These are phyloP conservation scores for Gymnosoma rotundatum DNA, from an alignment of 2,888 invertebrate species.

Conservation along the genomic window DNA sequence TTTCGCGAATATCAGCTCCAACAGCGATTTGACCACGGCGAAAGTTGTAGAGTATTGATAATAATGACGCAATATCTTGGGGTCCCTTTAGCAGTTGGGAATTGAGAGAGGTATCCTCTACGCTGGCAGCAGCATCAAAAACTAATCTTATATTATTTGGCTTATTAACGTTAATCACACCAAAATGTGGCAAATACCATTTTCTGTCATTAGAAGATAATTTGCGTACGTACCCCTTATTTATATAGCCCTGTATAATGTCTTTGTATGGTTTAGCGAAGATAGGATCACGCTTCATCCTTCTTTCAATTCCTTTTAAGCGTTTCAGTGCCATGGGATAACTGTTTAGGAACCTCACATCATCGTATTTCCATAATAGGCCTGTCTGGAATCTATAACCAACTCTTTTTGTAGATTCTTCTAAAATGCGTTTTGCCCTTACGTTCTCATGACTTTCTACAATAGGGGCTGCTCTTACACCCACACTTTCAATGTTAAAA, in stretches of 20 bases:
- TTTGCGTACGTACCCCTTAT: background rate
- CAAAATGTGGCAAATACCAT: conserved; percentile 9
- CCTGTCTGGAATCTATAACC: too few relatives aligned
- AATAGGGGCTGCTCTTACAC: too few relatives aligned
- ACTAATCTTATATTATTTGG: background rate
- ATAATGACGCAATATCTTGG: background rate
- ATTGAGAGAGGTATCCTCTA: background rate
- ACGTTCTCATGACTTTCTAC: too few relatives aligned
- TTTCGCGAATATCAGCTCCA: too few relatives aligned
- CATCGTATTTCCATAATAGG: too few relatives aligned
- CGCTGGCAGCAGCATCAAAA: background rate
- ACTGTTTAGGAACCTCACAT: background rate
- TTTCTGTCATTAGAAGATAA: background rate
- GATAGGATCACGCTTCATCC: background rate
- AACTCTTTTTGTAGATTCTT: too few relatives aligned
- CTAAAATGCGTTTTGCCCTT: too few relatives aligned
- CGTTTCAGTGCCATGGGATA: background rate
- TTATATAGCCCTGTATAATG: background rate
- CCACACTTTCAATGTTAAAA: too few relatives aligned
- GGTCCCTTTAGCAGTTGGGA: background rate
- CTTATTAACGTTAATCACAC: background rate
- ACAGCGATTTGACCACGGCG: too few relatives aligned
- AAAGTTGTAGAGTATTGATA: too few relatives aligned
- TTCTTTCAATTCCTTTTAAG: background rate
- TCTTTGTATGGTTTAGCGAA: background rate